These are phyloP conservation scores for Lasioglossum morio DNA, from an alignment of 2,888 invertebrate genomes.

Conservation along the genomic window DNA sequence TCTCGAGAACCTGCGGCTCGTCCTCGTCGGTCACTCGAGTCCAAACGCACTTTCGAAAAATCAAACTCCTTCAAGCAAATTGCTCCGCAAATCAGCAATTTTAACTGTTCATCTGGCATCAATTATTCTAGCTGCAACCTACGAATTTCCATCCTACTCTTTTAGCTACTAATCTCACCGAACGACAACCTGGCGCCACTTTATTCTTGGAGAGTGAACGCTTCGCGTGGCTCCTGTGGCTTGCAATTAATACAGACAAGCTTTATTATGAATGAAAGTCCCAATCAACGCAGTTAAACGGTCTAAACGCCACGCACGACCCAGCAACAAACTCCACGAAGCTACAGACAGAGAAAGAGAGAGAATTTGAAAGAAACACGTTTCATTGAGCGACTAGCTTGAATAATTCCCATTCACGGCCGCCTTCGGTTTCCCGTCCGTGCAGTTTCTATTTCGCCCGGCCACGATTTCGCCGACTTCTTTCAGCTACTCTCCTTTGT, in stretches of 20 bases:
- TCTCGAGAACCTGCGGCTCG: constrained; percentile 38
- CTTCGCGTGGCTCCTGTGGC: too few species aligned
- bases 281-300: constrained; percentile 33
- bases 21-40: constrained; percentile 14
- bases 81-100: background rate
- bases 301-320: constrained; percentile 37
- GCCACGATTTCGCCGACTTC: constrained; percentile 47
- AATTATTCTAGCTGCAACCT: background rate
- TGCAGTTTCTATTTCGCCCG: constrained; percentile 51
- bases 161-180: background rate
- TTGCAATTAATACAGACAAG: background rate
- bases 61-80: background rate
- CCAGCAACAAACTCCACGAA: constrained; percentile 38
- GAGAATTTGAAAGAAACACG: constrained; percentile 67
- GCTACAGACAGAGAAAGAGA: constrained; percentile 27
- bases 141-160: background rate
- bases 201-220: background rate
- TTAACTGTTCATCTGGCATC: background rate
- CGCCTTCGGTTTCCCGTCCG: constrained; percentile 47
- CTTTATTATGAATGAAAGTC: background rate
- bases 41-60: constrained; percentile 34
- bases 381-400: constrained; percentile 62
- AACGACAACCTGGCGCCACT: background rate
- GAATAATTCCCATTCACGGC: constrained; percentile 68
- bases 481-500: constrained; percentile 58